Evolutionary conservation across 2,888 invertebrate genomes (phyloP).

Genomic region (Chrysolina oricalcia): DNA sequence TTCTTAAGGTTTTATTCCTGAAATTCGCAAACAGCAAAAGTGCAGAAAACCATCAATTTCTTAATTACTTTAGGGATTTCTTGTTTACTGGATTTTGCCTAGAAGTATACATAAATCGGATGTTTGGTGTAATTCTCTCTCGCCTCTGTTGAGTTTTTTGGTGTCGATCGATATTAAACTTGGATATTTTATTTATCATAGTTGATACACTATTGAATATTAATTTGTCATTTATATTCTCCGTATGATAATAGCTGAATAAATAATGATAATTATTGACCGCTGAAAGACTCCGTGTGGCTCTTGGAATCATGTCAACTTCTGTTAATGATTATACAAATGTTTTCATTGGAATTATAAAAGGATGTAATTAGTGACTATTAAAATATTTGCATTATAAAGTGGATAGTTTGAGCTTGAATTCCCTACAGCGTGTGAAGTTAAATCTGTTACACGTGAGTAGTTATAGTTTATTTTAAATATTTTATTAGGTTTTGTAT

Average conservation of each 20-base stretch:
- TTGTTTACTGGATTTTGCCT: too few relatives aligned
- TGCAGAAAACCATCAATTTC: too few relatives aligned
- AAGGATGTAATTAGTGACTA: slow-evolving; percentile 4
- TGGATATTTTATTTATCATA: too few relatives aligned
- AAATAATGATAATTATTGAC: slow-evolving; percentile 19
- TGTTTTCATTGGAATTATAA: not conserved
- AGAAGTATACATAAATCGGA: too few relatives aligned
- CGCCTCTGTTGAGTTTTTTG: too few relatives aligned
- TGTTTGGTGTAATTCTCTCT: too few relatives aligned
- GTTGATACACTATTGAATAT: too few relatives aligned
- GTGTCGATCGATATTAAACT: too few relatives aligned
- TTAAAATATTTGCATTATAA: slow-evolving; percentile 1
- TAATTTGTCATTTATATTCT: not conserved
- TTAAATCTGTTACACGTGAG: not conserved
- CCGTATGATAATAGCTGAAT: not conserved
- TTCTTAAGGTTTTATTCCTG: too few relatives aligned
- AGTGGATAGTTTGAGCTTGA: not conserved
- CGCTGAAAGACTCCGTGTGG: not conserved
- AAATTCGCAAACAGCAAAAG: too few relatives aligned
- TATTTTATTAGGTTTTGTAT: too few relatives aligned
- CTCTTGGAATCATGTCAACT: not conserved
- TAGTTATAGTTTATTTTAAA: not conserved
- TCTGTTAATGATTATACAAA: slow-evolving; percentile 13
- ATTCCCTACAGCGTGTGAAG: not conserved
- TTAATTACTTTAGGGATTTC: too few relatives aligned